Evolutionary conservation across 2,113 vertebrate species (phyloP), one percentile per base, ranked within the genome.

Genomic region (Tragelaphus buxtoni): DNA sequence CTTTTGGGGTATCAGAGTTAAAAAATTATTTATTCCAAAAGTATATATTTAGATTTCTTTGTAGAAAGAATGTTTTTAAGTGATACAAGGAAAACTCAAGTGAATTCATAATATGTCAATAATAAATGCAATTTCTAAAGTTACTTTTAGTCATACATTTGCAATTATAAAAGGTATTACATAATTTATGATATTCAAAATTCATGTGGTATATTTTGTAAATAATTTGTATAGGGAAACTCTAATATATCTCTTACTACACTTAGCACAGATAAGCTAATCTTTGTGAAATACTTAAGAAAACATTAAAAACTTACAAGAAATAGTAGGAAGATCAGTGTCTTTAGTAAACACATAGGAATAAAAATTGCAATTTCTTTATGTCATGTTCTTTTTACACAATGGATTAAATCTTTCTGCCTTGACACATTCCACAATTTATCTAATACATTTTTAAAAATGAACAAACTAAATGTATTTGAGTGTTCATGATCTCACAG

Each of bases 121-220:
- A 91, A 26, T 79, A 1, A 56, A 3, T 79, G n/a, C 22, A 22
- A 18, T 91, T 98, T 88, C 49, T 84, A 35, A 93, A 5, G 47
- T 93, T 97, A 69, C 14, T 0, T 0, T 88, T 97, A 79, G 10
- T 83, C 1, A 95, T n/a, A 90, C 4, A 91, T 76, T 49, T 88
- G 4, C 7, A 91, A 20, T 58, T 77, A 82, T 92, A n/a, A 90
- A 90, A 11, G 77, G 22, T 93, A 91, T 94, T 97, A 82, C 63
- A 94, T 83, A 98, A 94, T 88, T 88, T 91, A 97, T 72, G 1
- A 11, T 69, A 95, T 87, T 95, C 3, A 94, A 96, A n/a, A 82
- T 94, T 83, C 76, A 56, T 72, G 22, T 86, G 0, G 16, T 83
- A 51, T 86, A 61, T 42, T 55, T 77, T 45, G 81, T 96, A 97